Evolutionary conservation across 2,888 invertebrate species (phyloP).

Genomic region (Tenthredo livida): DNA sequence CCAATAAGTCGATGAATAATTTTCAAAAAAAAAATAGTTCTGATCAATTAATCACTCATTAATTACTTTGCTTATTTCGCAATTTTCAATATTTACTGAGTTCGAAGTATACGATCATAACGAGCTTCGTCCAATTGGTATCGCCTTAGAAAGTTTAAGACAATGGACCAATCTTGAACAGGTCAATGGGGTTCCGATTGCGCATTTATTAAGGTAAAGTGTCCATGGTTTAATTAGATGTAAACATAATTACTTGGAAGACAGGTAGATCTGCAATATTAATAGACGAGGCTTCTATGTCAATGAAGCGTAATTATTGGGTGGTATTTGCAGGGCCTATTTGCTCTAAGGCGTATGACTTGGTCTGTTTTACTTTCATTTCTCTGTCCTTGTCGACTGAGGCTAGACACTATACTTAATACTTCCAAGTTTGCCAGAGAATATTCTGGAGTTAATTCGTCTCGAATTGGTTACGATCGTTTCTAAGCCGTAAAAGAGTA

Average conservation of each 20-base stretch:
- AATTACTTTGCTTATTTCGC: background rate
- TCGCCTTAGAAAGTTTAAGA: background rate
- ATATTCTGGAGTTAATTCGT: slow-evolving; percentile 33
- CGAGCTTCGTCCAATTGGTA: background rate
- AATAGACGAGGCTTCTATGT: background rate
- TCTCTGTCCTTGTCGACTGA: slow-evolving; percentile 65
- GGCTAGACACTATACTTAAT: slow-evolving; percentile 2
- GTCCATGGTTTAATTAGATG: background rate
- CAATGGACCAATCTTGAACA: background rate
- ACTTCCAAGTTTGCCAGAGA: slow-evolving; percentile 14
- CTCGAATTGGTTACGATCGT: slow-evolving; percentile 15
- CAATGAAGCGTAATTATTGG: slow-evolving; percentile 17
- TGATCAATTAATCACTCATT: background rate
- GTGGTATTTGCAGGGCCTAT: slow-evolving; percentile 7
- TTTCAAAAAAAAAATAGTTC: background rate
- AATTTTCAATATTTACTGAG: background rate
- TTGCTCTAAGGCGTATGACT: slow-evolving; percentile 32
- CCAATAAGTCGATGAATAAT: background rate
- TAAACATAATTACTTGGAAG: background rate
- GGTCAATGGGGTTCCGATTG: background rate
- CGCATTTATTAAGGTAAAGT: background rate
- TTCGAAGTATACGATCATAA: background rate
- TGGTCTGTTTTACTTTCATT: slow-evolving; percentile 66
- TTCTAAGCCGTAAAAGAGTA: background rate
- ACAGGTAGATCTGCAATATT: background rate